Conservation (phyloP, 2,888 invertebrate genomes). For the Drosophila tripunctata region DNA sequence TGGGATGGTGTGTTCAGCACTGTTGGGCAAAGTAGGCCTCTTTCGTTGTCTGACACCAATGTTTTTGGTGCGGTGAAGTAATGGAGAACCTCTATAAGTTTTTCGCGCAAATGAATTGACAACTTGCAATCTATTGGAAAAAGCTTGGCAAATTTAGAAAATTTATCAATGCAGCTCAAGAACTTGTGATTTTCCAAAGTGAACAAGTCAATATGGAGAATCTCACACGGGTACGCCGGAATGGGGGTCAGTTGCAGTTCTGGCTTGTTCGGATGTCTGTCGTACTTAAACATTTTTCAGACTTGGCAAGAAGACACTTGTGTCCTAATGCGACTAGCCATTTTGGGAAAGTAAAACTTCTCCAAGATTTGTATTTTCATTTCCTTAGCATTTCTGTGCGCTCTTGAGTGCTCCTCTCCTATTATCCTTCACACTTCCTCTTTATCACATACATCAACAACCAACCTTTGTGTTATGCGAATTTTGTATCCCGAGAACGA, state of each 20-base stretch:
- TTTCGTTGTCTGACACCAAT: neutral
- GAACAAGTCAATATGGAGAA: neutral
- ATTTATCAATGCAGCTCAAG: neutral
- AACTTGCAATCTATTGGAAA: neutral
- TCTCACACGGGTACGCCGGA: neutral
- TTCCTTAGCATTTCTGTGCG: neutral
- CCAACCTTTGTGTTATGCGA: neutral
- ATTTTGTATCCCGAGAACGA: neutral
- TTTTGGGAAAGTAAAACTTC: neutral
- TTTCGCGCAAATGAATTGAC: neutral
- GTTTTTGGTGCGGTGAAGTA: neutral
- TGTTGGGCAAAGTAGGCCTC: neutral
- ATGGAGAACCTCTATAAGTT: neutral
- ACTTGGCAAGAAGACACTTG: neutral
- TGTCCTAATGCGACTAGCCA: neutral
- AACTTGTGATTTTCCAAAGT: neutral
- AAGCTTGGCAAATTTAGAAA: neutral
- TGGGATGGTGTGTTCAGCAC: neutral
- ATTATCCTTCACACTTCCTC: neutral
- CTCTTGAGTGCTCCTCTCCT: neutral
- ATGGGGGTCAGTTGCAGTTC: neutral
- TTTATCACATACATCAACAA: neutral
- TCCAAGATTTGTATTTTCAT: neutral
- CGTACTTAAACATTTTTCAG: neutral
- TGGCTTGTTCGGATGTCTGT: neutral